These are phyloP conservation scores for Protobothrops mucrosquamatus DNA, from an alignment of 2,113 vertebrate species.

Conservation along the genomic window DNA sequence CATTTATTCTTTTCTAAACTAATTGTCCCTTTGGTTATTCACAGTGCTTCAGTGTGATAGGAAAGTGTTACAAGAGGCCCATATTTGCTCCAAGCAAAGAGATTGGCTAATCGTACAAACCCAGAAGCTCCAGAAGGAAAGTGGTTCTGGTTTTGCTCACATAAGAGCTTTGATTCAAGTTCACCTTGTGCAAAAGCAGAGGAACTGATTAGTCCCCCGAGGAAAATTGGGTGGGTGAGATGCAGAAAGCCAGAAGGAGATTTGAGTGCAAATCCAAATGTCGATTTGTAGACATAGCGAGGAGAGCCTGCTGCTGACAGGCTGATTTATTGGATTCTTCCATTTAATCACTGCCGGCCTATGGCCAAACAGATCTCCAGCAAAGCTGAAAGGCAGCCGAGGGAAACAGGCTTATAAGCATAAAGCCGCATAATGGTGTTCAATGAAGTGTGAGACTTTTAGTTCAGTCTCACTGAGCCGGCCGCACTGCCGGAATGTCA, in stretches of 20 bases:
- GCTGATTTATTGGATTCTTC: conserved; percentile 97
- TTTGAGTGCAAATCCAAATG: conserved; percentile 79
- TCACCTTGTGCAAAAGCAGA: conserved; percentile 63
- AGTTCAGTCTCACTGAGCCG: conserved; percentile 92
- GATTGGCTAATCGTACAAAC: conserved; percentile 41
- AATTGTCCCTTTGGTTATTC: background rate
- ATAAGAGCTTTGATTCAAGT: conserved; percentile 61
- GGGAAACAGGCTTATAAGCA: conserved; percentile 90
- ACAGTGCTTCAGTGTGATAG: background rate
- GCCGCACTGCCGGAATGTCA: conserved; percentile 83
- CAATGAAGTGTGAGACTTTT: conserved; percentile 96
- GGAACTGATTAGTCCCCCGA: conserved; percentile 42
- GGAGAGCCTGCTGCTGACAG: conserved; percentile 86
- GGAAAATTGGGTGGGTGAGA: conserved; percentile 28
- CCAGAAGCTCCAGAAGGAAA: conserved; percentile 41
- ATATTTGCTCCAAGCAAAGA: conserved; percentile 41
- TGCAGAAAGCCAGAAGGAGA: conserved; percentile 37
- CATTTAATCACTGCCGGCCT: conserved; percentile 90
- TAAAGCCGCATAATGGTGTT: conserved; percentile 96
- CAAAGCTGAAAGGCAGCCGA: conserved; percentile 85
- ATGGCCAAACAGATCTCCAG: conserved; percentile 87
- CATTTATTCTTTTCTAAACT: background rate
- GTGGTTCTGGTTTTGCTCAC: conserved; percentile 36
- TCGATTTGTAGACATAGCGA: conserved; percentile 84
- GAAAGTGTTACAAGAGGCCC: background rate